Evolutionary conservation across 2,797 vertebrate species (phyloP), one percentile per base, ranked within the genome.

Genomic region (Vultur gryphus): DNA sequence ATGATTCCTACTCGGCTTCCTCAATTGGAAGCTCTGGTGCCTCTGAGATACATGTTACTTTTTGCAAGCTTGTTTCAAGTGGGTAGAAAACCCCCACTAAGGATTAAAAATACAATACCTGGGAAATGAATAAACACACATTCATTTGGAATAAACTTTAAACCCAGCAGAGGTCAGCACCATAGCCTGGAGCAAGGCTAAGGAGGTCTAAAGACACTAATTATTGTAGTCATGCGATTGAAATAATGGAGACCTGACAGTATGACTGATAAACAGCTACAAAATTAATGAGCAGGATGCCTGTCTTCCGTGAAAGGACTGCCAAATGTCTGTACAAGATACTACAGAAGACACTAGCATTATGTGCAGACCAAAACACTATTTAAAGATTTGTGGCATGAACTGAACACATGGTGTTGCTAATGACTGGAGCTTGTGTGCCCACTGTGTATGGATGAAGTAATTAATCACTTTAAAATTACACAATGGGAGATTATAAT

Each of bases 391-490:
- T 81, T 89, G 73, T 84, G 77, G 51, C 70, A 44, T 93, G 93
- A 93, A 58, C 58, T 73, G 67, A 94, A 70, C 67, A 85, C 86
- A 73, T 86, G 83, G 71, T 83, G 26, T 51, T 85, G 64, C 71
- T 95, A 89, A 92, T 80, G 75, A 87, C 48, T 85, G 52, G 51
- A 94, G 70, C 29, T 73, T 91, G 37, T 73, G 28, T 95, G 72
- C 59, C 92, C 67, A 55, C 64, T 83, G 44, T 54, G 21, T 61
- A 67, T 31, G 48, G 44, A 64, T 83, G 59, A 89, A 95, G 75
- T 85, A 89, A 95, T 95, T 93, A 95, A 95, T 96, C 71, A 87
- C 31, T 85, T 89, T 31, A 57, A 91, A 77, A 90, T 84, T 78
- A 67, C 24, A 77, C n/a, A 66, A 43, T 77, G 15, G 39, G 67